These are phyloP conservation scores for Eubasilissa regina DNA, from an alignment of 1,140 invertebrate genomes.

Conservation along the genomic window DNA sequence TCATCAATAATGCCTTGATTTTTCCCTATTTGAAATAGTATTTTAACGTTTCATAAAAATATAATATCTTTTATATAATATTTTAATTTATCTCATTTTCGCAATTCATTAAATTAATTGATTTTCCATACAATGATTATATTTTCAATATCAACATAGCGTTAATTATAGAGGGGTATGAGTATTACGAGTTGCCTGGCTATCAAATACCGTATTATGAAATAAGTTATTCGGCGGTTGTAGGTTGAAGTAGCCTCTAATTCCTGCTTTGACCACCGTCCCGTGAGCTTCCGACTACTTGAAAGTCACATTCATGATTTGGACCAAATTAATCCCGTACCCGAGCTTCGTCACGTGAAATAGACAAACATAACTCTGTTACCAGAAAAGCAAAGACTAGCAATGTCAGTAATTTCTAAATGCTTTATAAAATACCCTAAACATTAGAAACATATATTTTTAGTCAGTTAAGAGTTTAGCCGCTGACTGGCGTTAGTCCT, in stretches of 20 bases:
- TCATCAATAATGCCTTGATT: too few species aligned
- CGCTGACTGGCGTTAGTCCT: too few species aligned
- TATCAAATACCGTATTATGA: conserved; percentile 43
- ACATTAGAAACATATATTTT: too few species aligned
- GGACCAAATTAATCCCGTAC: conserved; percentile 30
- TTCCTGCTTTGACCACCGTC: conserved; percentile 51
- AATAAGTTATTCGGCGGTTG: conserved; percentile 34
- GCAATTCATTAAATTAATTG: not conserved
- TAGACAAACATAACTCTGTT: conserved; percentile 7
- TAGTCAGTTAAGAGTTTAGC: too few species aligned
- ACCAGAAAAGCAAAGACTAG: not conserved
- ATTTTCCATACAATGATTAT: not conserved
- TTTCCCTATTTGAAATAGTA: too few species aligned
- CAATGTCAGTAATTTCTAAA: too few species aligned
- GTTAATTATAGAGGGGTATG: conserved; percentile 11
- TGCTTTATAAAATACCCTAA: too few species aligned
- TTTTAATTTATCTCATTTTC: too few species aligned
- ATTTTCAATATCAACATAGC: conserved; percentile 10
- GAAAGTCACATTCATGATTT: conserved; percentile 47
- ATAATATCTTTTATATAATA: too few species aligned
- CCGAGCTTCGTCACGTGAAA: conserved; percentile 17
- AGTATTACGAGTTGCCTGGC: not conserved
- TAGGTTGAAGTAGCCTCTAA: conserved; percentile 35
- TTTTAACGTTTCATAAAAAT: too few species aligned
- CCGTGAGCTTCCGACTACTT: conserved; percentile 41